Base-by-base conservation (phyloP, 2,888 invertebrate species). In the Ptilodon capucinus region DNA sequence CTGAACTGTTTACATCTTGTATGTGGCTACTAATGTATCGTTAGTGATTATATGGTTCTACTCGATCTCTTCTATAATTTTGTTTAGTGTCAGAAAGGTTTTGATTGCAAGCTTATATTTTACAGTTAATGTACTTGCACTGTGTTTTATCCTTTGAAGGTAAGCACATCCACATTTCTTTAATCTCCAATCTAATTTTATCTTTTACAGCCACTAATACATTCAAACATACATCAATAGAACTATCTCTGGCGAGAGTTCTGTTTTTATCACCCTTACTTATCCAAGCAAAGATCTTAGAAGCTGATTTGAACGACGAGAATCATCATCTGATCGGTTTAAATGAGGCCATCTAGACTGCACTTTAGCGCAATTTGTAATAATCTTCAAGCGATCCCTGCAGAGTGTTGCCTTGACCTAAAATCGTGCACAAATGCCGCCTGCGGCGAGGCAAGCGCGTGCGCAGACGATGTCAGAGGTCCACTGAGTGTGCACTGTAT, bases 371-470 rank as follows among this genome's bases (percentile, higher is more conserved):
- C 71, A 71, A 71, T 72, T 81, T 81, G 82, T 80, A 76, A 70
- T 83, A 79, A 84, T 85, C 77, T 75, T 69, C 68, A 66, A 78
- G 71, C 79, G 74, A 76, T 86, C 84, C 86, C 78, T 68, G 69
- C 74, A 74, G 72, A 71, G 68, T 53, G 74, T 68, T 79, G 79
- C 89, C 89, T 89, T 89, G 89, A 87, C 89, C 88, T 76, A 85
- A 83, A 87, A 86, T 81, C 78, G 83, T 81, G 82, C 67, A 63
- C 72, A 61, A 50, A 72, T 71, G 64, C 54, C 57, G 67, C 61
- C 68, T 51, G 66, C 57, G 56, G 57, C 54, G 71, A 65, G 57
- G 59, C 62, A 62, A 59, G 68, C 71, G 75, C 75, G 79, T 78
- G 81, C 78, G 73, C 75, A 54, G 56, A 47, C 64, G 48, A 67